Conservation (phyloP, 1,140 invertebrate genomes). For the Pemphigus obesinymphae region DNA sequence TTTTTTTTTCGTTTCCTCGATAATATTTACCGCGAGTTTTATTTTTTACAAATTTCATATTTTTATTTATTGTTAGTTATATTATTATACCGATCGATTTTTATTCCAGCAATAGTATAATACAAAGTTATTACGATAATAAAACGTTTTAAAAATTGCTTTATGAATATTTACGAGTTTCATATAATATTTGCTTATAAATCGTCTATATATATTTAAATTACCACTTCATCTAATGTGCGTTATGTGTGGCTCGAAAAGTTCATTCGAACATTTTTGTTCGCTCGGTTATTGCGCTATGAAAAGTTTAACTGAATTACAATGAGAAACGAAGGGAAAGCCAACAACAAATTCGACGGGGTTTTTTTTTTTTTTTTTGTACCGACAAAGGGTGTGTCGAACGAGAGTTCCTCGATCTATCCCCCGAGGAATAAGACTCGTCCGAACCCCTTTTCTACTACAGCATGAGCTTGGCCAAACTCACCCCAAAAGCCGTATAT, state of each 20-base stretch:
- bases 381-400: conserved; percentile 13
- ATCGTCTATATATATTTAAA: neutral
- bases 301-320: conserved; percentile 13
- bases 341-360: neutral
- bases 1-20: neutral
- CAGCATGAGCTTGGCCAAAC: neutral
- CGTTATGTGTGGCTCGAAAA: neutral
- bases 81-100: too few relatives aligned
- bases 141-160: neutral
- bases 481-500: neutral
- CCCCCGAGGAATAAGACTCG: conserved; percentile 8
- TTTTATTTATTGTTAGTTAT: too few relatives aligned
- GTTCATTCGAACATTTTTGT: neutral
- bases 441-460: neutral
- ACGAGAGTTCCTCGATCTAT: conserved; percentile 5
- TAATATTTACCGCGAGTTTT: too few relatives aligned
- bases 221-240: neutral
- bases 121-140: neutral
- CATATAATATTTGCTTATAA: neutral
- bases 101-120: neutral
- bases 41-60: too few relatives aligned
- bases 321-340: neutral
- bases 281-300: neutral
- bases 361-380: neutral
- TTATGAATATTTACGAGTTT: neutral